phyloP scores from a whole-genome alignment of 2,888 invertebrate genomes.

The Brenthis hecate region DNA sequence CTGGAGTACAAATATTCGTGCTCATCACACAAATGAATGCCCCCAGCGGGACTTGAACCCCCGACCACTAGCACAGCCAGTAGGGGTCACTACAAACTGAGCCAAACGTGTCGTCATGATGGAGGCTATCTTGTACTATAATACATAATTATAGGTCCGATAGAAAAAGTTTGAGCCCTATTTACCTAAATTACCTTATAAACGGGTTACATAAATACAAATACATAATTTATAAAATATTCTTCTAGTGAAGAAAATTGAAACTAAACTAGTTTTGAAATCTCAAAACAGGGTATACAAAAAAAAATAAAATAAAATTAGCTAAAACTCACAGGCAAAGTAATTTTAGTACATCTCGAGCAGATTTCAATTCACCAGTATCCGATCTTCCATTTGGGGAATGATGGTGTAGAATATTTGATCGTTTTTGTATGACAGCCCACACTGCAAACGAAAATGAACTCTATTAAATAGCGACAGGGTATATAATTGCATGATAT shows the following conservation, averaged over 20 bases:
- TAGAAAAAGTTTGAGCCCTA: too few species aligned
- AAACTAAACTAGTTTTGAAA: not conserved
- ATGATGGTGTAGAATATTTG: conserved; percentile 88
- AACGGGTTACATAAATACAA: too few species aligned
- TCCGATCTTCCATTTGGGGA: conserved; percentile 85
- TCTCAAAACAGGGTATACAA: not conserved
- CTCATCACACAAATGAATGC: too few species aligned
- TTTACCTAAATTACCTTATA: too few species aligned
- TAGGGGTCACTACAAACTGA: too few species aligned
- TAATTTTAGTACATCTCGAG: conserved; percentile 86
- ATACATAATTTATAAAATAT: not conserved
- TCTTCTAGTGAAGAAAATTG: not conserved
- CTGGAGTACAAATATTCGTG: too few species aligned
- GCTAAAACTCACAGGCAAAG: conserved; percentile 82
- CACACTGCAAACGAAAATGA: conserved; percentile 58
- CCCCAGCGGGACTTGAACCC: too few species aligned
- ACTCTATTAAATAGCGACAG: not conserved
- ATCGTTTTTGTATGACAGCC: conserved; percentile 80
- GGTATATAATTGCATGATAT: not conserved
- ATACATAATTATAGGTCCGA: too few species aligned
- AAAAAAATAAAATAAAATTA: too few species aligned
- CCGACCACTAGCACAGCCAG: too few species aligned
- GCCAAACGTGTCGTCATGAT: too few species aligned
- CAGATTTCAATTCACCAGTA: conserved; percentile 86
- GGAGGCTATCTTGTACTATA: too few species aligned